These are phyloP conservation scores for Pangasius krempfi DNA, from an alignment of 2,797 vertebrate species.

Conservation along the genomic window DNA sequence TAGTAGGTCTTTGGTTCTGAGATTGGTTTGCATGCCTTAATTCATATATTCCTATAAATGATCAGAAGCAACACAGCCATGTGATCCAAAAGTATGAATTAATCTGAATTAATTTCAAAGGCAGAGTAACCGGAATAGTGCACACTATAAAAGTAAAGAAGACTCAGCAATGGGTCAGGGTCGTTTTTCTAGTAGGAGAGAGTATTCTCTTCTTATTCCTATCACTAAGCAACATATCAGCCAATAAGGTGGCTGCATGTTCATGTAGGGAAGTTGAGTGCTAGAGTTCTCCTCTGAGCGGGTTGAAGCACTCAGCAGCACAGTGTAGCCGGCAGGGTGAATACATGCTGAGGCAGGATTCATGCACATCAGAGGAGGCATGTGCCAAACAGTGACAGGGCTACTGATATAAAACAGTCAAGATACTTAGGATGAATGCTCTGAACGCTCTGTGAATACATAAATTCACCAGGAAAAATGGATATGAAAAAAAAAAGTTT, in stretches of 20 bases:
- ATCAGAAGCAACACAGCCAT: not conserved
- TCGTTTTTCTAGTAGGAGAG: not conserved
- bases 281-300: constrained; percentile 16
- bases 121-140: not conserved
- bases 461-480: not conserved
- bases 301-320: not conserved
- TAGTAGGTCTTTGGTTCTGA: not conserved
- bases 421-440: not conserved
- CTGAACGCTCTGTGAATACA: not conserved
- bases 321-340: not conserved
- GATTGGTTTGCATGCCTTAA: constrained; percentile 5
- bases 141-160: not conserved
- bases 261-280: not conserved
- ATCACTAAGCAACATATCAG: constrained; percentile 19
- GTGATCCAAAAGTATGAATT: constrained; percentile 2
- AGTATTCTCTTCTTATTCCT: constrained; percentile 3
- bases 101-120: not conserved
- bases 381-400: not conserved
- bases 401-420: not conserved
- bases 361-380: not conserved
- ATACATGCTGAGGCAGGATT: constrained; percentile 7
- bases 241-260: constrained; percentile 9
- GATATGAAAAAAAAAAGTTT: not conserved
- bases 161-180: not conserved
- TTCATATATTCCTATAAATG: not conserved